Evolutionary conservation across 2,888 invertebrate genomes (phyloP).

Genomic region (Fissipunctia ypsillon): DNA sequence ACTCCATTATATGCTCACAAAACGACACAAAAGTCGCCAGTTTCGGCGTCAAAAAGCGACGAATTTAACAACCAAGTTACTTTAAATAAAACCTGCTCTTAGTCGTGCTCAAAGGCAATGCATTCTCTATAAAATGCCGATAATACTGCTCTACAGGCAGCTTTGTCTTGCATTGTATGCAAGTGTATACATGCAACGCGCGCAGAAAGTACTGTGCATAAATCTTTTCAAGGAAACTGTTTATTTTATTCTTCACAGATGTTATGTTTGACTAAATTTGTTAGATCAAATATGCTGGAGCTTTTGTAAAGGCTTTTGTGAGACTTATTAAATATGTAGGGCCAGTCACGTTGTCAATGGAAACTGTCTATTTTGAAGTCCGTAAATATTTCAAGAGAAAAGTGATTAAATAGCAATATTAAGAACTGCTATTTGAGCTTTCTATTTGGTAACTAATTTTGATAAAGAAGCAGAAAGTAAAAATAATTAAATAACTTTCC

Average conservation of each 20-base stretch:
- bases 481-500: background rate
- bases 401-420: background rate
- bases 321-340: constrained; percentile 27
- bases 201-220: constrained; percentile 67
- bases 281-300: constrained; percentile 53
- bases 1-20: constrained; percentile 28
- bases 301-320: constrained; percentile 34
- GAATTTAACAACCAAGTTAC: constrained; percentile 54
- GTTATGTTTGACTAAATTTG: constrained; percentile 67
- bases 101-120: constrained; percentile 68
- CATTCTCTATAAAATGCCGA: constrained; percentile 77
- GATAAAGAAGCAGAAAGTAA: background rate
- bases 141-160: constrained; percentile 72
- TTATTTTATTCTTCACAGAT: constrained; percentile 72
- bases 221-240: constrained; percentile 76
- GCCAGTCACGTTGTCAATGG: constrained; percentile 3
- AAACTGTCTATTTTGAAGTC: background rate
- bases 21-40: constrained; percentile 29
- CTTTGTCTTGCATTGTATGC: constrained; percentile 71
- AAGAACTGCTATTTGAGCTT: background rate
- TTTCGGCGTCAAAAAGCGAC: constrained; percentile 57
- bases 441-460: background rate
- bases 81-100: constrained; percentile 66
- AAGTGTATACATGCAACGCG: constrained; percentile 57
- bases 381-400: background rate